Percentiles rank a stretch among this genome's conserved stretches.
Evolutionary conservation across 2,888 invertebrate genomes (phyloP).

Genomic region (Rotaria socialis): DNA sequence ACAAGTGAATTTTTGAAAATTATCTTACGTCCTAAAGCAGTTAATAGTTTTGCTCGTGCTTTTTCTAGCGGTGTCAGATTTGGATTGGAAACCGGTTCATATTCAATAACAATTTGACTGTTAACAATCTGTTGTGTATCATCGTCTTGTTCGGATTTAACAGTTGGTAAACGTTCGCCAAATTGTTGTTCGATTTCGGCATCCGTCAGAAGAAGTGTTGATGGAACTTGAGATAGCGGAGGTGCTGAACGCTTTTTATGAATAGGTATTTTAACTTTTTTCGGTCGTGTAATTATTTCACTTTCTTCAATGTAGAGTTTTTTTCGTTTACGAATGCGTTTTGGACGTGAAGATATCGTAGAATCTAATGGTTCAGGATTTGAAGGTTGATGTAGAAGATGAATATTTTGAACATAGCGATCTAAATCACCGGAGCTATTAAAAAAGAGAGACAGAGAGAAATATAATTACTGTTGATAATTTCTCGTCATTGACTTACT

Average conservation of each 20-base stretch:
- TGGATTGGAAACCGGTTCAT: not conserved
- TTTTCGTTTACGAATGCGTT: not conserved
- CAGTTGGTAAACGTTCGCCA: not conserved
- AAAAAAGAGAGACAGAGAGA: too few species aligned
- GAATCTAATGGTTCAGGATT: not conserved
- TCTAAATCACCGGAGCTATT: not conserved
- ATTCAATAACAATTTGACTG: not conserved
- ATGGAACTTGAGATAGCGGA: not conserved
- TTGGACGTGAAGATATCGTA: not conserved
- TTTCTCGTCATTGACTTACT: not conserved
- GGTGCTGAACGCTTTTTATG: not conserved
- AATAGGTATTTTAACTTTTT: not conserved
- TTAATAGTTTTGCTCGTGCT: not conserved
- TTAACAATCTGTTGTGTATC: not conserved
- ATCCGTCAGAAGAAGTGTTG: not conserved
- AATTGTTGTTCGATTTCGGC: constrained; percentile 7
- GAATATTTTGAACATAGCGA: constrained; percentile 1
- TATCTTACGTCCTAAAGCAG: not conserved
- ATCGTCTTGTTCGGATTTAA: not conserved
- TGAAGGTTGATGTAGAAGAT: not conserved
- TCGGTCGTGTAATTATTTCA: not conserved
- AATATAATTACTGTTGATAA: not conserved
- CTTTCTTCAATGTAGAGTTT: not conserved
- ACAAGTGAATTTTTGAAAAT: not conserved
- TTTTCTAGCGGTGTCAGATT: not conserved